A percentile compares a stretch with the other conserved stretches of the same genome.
Conservation (phyloP, 2,797 vertebrate species). For the Leptodactylus fallax region DNA sequence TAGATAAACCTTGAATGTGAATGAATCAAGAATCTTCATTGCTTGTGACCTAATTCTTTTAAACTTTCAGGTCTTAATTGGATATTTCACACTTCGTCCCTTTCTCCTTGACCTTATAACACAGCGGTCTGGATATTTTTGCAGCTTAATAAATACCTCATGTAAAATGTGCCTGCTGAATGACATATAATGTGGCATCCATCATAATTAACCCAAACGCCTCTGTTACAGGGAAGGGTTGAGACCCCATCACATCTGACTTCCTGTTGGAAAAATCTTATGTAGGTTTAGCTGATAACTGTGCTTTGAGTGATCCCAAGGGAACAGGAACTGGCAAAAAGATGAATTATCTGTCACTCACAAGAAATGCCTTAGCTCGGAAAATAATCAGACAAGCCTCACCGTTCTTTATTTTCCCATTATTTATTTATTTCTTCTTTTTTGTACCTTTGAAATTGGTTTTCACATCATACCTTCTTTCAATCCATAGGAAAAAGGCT, state of each 20-base stretch:
- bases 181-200: conserved; percentile 79
- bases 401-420: conserved; percentile 68
- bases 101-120: conserved; percentile 74
- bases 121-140: conserved; percentile 60
- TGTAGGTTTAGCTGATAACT: conserved; percentile 76
- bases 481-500: conserved; percentile 49
- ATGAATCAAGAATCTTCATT: neutral
- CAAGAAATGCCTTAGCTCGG: conserved; percentile 68
- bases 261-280: conserved; percentile 79
- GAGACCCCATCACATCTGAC: conserved; percentile 80
- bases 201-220: conserved; percentile 84
- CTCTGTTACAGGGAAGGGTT: conserved; percentile 71
- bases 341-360: conserved; percentile 81
- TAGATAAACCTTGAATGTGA: conserved; percentile 17
- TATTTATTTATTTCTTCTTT: conserved; percentile 43
- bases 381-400: conserved; percentile 72
- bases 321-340: conserved; percentile 74
- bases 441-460: conserved; percentile 70
- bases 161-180: conserved; percentile 73
- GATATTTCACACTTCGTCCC: conserved; percentile 63
- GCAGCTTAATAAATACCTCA: conserved; percentile 68
- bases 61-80: conserved; percentile 56
- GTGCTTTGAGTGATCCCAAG: conserved; percentile 74
- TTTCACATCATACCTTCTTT: conserved; percentile 68
- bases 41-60: conserved; percentile 53